phyloP scores from a whole-genome alignment of 2,113 vertebrate species.

The Connochaetes taurinus region DNA sequence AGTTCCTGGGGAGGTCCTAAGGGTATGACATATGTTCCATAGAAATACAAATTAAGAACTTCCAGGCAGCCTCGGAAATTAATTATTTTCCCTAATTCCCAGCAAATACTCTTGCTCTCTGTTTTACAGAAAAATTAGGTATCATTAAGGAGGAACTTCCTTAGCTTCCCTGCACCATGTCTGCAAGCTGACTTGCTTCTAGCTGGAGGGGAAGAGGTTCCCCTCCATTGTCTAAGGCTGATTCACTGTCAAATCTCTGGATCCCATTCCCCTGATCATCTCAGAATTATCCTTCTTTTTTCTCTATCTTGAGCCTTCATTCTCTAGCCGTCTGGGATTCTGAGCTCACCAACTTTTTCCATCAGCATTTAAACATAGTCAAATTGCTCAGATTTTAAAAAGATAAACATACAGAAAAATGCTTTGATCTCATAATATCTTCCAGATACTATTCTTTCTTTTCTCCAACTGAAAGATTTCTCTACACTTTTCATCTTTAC shows the following conservation, averaged over 20 bases:
- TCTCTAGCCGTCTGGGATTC: background rate
- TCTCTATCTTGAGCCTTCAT: background rate
- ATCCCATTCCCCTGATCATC: too few relatives aligned
- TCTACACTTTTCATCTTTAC: background rate
- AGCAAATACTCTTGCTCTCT: slow-evolving; percentile 10
- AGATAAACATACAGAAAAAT: background rate
- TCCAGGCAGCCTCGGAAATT: slow-evolving; percentile 56
- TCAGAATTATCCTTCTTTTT: background rate
- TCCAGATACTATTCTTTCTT: background rate
- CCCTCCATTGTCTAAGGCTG: background rate
- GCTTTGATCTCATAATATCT: background rate
- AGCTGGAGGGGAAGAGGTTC: accelerated
- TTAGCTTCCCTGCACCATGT: background rate
- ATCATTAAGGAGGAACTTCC: background rate
- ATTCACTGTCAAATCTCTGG: background rate
- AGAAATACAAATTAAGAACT: slow-evolving; percentile 63
- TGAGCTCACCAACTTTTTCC: background rate
- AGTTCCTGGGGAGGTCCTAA: slow-evolving; percentile 35
- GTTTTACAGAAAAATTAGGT: slow-evolving; percentile 32
- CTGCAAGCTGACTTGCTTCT: background rate
- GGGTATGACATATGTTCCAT: slow-evolving; percentile 50
- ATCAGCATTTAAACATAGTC: background rate
- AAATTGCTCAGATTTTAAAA: background rate
- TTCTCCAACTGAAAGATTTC: background rate
- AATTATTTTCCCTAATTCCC: slow-evolving; percentile 58